These are phyloP conservation scores for Catharus bicknelli DNA, from an alignment of 2,113 vertebrate species.

Conservation along the genomic window DNA sequence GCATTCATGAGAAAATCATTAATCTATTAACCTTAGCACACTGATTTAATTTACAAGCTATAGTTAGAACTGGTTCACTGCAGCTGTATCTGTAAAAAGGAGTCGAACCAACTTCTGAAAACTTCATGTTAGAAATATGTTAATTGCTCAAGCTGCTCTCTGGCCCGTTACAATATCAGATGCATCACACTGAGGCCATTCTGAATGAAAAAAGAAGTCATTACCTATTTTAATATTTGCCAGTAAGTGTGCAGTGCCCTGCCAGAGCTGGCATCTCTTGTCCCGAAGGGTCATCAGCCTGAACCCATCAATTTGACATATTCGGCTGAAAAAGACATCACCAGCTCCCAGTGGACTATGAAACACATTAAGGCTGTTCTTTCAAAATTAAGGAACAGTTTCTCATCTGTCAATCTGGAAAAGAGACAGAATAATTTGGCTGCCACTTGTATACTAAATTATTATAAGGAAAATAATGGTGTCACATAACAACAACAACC, in stretches of 20 bases:
- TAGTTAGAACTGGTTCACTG: conserved; percentile 34
- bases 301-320: conserved; percentile 43
- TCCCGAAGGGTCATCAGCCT: conserved; percentile 5
- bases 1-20: conserved; percentile 61
- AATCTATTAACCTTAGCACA: conserved; percentile 57
- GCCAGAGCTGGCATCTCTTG: conserved; percentile 39
- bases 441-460: conserved; percentile 41
- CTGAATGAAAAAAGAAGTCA: not conserved
- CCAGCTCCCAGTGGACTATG: not conserved
- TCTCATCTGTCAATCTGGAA: conserved; percentile 55
- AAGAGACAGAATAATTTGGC: conserved; percentile 64
- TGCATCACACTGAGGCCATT: not conserved
- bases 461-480: not conserved
- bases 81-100: not conserved
- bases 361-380: conserved; percentile 41
- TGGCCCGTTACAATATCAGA: not conserved
- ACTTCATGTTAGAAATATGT: conserved; percentile 32
- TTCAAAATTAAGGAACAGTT: conserved; percentile 52
- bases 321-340: conserved; percentile 25
- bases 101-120: conserved; percentile 25
- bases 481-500: not conserved
- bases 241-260: not conserved
- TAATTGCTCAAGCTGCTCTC: conserved; percentile 34
- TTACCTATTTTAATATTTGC: conserved; percentile 51
- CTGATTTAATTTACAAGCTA: conserved; percentile 49